Evolutionary conservation across 2,888 invertebrate genomes (phyloP), one percentile per base, ranked within the genome.

Genomic region (Melanophora roralis): DNA sequence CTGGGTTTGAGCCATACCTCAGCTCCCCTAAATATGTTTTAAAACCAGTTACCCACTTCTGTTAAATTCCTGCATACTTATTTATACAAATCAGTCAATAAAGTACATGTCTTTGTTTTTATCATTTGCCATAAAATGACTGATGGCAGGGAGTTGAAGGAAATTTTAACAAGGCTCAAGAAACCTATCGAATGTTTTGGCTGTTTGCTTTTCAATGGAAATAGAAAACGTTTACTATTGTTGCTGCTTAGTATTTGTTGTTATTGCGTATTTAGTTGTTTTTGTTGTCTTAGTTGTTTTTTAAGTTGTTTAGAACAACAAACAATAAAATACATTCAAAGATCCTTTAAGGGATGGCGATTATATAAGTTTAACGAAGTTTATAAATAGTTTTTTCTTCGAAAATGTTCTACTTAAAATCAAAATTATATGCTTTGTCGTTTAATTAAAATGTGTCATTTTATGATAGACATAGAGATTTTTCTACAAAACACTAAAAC

Each of bases 311-410:
- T 32, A 57, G 45, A 55, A 73, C 32, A 14, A 12, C 36, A 21
- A 5, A 19, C 21, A 55, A 72, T 64, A 47, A 73, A 72, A 64
- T 45, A n/a, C n/a, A n/a, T n/a, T n/a, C n/a, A n/a, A n/a, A 43
- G 19, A 71, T 60, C 38, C 27, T 55, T 57, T 23, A 60, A 71
- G 45, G 36, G 40, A 51, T 75, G 43, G 45, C n/a, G 34, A 43
- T 36, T 68, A 60, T 68, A 60, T 68, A 68, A 75, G 51, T 75
- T 75, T 43, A 68, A 68, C 43, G 60, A 68, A 68, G 40, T 68
- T 68, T 36, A 34, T 27, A 43, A 75, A 74, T 67, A 67, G 49
- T 59, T 67, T 47, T n/a, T n/a, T n/a, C n/a, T 67, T 60, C 21
- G 34, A 55, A 21, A 64, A 34, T 19, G 59, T 59, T 59, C 49